Base-by-base conservation (phyloP, 2,888 invertebrate species). In the Carcina quercana region DNA sequence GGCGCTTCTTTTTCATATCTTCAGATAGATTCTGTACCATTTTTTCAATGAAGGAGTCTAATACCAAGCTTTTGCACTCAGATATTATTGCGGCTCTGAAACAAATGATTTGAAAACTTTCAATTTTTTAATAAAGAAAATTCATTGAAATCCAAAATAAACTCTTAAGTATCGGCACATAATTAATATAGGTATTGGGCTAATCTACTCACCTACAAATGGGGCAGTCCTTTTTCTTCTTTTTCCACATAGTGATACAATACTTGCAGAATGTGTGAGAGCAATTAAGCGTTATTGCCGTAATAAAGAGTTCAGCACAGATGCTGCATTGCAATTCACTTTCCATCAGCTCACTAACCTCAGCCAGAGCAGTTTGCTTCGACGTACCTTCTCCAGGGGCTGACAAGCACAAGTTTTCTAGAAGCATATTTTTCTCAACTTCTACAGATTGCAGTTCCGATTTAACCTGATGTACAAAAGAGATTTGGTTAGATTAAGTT, bases 301-400 rank as follows among this genome's bases (percentile, higher is more conserved):
- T 78, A 1, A 93, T 84, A 58, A 92, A 91, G 5, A 93, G 71
- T 61, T 93, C 93, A 13, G 88, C 88, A 53, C 93, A 93, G 32
- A 94, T 89, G 40, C 88, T 88, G 60, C 93, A 93, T 47, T 90
- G 89, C 14, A 93, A 70, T 55, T 93, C 92, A 46, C 85, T 85
- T 50, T 92, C 88, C 84, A 91, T 82, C 10, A 88, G 78, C 42
- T 87, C 75, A 10, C 86, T 75, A 3, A 87, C 79, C 49, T 85
- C 75, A 0, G 51, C 57, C 1, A 75, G 37, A 0, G 66, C 56
- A 4, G 33, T 48, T 26, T 67, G 50, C 24, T 69, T 69, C 0
- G 69, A 62, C 0, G 61, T 41, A 0, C 62, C 47, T 27, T 58
- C 62, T 0, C 42, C 53, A 2, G 27, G 17, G 1, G 53, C 56